These are phyloP conservation scores for Silurus aristotelis DNA, from an alignment of 2,797 vertebrate genomes.

Conservation along the genomic window DNA sequence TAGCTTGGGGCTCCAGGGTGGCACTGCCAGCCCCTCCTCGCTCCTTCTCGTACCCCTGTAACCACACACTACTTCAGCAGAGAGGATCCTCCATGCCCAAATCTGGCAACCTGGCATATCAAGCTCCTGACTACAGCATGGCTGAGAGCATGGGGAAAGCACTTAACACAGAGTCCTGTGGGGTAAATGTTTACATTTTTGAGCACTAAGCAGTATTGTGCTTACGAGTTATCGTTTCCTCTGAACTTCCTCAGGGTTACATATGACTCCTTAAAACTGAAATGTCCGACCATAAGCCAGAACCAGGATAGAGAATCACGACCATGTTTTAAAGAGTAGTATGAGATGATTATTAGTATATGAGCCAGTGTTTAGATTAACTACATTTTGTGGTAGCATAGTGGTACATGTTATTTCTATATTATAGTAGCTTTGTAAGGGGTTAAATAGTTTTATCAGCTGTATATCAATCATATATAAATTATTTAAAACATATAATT, in stretches of 20 bases:
- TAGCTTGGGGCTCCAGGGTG: constrained; percentile 89
- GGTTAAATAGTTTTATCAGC: neutral
- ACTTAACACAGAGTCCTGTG: constrained; percentile 21
- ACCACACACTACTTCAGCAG: constrained; percentile 84
- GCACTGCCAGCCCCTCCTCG: constrained; percentile 89
- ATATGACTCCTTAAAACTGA: neutral
- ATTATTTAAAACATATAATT: neutral
- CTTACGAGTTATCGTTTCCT: neutral
- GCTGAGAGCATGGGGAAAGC: constrained; percentile 27
- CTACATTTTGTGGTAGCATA: neutral
- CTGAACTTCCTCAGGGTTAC: neutral
- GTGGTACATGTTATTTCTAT: neutral
- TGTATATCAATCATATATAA: neutral
- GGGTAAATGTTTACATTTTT: constrained; percentile 26
- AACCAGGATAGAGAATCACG: neutral
- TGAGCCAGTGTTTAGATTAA: neutral
- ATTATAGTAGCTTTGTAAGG: neutral
- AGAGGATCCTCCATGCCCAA: constrained; percentile 27
- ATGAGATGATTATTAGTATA: no score
- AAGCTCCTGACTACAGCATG: constrained; percentile 86
- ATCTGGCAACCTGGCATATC: constrained; percentile 71
- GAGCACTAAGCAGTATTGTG: neutral
- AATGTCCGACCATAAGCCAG: neutral
- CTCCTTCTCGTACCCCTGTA: constrained; percentile 96
- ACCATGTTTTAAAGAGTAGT: neutral